A percentile compares a stretch with the other conserved stretches of the same genome.
Evolutionary conservation across 2,113 vertebrate species (phyloP).

Genomic region (Mionectes macconnelli): DNA sequence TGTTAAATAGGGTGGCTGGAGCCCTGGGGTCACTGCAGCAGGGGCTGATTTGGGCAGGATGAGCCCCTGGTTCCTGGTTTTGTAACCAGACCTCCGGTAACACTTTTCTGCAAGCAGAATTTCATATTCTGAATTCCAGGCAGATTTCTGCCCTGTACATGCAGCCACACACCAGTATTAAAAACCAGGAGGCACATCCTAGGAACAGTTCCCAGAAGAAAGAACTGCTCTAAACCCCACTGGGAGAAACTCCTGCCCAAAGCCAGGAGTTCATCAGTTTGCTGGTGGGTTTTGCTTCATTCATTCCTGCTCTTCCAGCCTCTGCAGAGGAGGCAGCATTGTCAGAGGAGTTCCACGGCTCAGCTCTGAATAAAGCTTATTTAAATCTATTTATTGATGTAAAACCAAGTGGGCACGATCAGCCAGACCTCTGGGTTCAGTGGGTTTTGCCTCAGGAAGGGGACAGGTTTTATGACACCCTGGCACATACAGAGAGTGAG

Average conservation of each 20-base stretch:
- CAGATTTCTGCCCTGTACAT: neutral
- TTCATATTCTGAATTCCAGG: neutral
- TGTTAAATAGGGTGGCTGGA: neutral
- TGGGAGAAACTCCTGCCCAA: neutral
- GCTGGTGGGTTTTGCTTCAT: neutral
- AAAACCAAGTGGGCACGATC: neutral
- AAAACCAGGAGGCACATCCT: neutral
- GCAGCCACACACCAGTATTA: neutral
- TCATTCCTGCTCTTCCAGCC: neutral
- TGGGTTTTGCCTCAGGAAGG: neutral
- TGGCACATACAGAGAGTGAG: neutral
- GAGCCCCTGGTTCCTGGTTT: neutral
- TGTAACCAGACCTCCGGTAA: neutral
- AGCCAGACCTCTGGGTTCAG: neutral
- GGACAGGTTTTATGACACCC: neutral
- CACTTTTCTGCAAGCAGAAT: neutral
- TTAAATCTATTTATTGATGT: neutral
- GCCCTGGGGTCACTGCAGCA: neutral
- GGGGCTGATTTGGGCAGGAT: neutral
- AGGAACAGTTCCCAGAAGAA: neutral
- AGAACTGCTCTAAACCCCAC: neutral
- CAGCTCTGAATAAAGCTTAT: neutral
- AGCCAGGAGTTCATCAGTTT: neutral
- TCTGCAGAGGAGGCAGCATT: neutral
- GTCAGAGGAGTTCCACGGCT: neutral